Conservation (phyloP, 1,140 invertebrate species). For the Calephelis nemesis region DNA sequence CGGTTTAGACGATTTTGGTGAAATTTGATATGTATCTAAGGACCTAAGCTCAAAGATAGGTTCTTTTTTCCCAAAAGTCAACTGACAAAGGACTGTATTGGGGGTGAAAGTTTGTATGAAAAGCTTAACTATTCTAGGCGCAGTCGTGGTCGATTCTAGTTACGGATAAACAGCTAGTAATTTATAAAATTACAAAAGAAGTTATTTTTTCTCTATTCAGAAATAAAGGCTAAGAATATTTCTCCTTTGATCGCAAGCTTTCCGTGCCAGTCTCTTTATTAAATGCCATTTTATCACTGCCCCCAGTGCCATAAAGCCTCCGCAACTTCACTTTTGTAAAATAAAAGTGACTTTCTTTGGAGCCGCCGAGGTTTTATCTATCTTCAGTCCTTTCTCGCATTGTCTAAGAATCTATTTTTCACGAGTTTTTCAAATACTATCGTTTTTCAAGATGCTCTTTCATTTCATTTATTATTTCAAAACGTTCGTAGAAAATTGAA, state of each 20-base stretch:
- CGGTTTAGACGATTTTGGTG: too few species aligned
- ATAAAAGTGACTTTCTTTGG: constrained; percentile 51
- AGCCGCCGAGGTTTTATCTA: constrained; percentile 47
- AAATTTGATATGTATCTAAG: too few species aligned
- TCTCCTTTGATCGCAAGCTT: constrained; percentile 2
- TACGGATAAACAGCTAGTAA: too few species aligned
- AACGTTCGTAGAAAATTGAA: neutral
- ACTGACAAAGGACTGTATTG: too few species aligned
- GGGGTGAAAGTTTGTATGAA: too few species aligned
- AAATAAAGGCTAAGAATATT: constrained; percentile 11
- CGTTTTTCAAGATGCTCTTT: constrained; percentile 17
- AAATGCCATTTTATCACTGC: constrained; percentile 51
- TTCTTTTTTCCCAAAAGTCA: too few species aligned
- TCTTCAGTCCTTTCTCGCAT: constrained; percentile 53
- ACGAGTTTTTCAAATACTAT: constrained; percentile 46
- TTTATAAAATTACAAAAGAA: too few species aligned
- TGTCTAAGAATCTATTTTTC: constrained; percentile 34
- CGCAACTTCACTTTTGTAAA: constrained; percentile 52
- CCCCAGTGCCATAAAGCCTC: constrained; percentile 45
- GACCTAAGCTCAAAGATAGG: too few species aligned
- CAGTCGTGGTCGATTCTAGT: too few species aligned
- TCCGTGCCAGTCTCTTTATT: constrained; percentile 42
- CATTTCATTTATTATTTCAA: constrained; percentile 12
- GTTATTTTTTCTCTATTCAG: too few species aligned
- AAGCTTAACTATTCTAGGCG: too few species aligned